A percentile compares a stretch with the other conserved stretches of the same genome.
phyloP scores from a whole-genome alignment of 2,113 vertebrate species.

The Amphiprion ocellaris region DNA sequence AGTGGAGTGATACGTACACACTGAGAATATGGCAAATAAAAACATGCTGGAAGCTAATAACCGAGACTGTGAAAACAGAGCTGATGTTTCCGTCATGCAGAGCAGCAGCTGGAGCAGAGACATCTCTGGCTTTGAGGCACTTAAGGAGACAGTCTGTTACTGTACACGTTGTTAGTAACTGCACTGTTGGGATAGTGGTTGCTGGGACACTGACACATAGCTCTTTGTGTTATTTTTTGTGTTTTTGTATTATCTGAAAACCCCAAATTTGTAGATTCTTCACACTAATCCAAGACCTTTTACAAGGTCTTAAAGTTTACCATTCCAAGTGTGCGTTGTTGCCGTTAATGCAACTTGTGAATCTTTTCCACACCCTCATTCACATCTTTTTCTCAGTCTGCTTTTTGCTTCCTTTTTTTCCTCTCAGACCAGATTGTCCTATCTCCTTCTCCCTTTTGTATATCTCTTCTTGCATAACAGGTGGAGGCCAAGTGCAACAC shows the following conservation, averaged over 20 bases:
- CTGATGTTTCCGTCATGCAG: slow-evolving; percentile 17
- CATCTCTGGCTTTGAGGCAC: slow-evolving; percentile 3
- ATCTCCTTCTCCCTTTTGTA: neutral
- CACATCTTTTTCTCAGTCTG: neutral
- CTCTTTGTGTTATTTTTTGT: slow-evolving; percentile 3
- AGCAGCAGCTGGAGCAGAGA: slow-evolving; percentile 47
- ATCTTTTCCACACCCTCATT: neutral
- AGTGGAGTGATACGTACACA: neutral
- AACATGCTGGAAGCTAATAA: slow-evolving; percentile 1
- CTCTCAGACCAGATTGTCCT: neutral
- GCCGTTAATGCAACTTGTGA: neutral
- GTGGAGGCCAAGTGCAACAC: neutral
- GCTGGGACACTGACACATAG: neutral
- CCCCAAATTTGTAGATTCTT: neutral
- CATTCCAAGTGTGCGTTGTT: slow-evolving; percentile 11
- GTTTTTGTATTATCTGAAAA: neutral
- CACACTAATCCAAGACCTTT: neutral
- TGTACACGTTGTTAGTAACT: neutral
- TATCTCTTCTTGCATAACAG: neutral
- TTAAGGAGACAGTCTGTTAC: slow-evolving; percentile 2
- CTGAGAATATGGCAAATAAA: slow-evolving; percentile 18
- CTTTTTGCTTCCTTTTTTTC: neutral
- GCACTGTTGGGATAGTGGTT: slow-evolving; percentile 10
- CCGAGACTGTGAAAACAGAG: slow-evolving; percentile 34
- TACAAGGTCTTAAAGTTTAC: neutral